Base-by-base conservation (phyloP, 2,797 vertebrate genomes). In the Bradypus variegatus region DNA sequence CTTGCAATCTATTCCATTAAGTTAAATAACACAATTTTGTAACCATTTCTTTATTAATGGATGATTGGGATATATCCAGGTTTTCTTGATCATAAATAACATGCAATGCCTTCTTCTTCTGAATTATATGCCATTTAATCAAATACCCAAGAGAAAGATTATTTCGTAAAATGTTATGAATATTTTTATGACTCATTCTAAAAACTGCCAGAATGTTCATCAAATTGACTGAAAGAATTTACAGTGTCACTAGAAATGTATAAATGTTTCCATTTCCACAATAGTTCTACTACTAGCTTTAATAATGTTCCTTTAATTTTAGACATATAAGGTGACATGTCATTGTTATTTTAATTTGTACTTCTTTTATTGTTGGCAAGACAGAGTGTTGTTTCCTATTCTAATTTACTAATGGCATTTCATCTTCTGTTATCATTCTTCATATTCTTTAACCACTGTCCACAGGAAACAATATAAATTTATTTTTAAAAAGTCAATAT, bases 351-450 rank as follows among this genome's bases (percentile, higher is more conserved):
- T 92, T 84, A 90, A 92, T 87, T 94, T 89, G 11, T 2, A 85
- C 64, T 88, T 93, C 41, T 86, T 93, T 93, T 80, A 84, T 33
- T 85, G 21, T 78, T 95, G 84, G 67, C 84, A 91, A 93, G 69
- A 85, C 36, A 78, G 15, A 15, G 84, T 19, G 82, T 27, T 79
- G n/a, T 88, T 95, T 92, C 55, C 45, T 76, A 75, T 90, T 58
- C 87, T 94, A 95, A 89, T 95, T 91, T 95, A 91, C 45, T 92
- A 94, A 95, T 95, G 77, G 67, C 70, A 48, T 85, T 87, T 92
- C 77, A 93, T 86, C 38, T 92, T 91, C 72, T 41, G 27, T 73
- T 90, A 81, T 85, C 62, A 93, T 41, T 95, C 62, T 93, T 95
- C 60, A 90, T 80, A 82, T 82, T 80, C 70, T 79, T 62, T 75